These are phyloP conservation scores for Trichosurus vulpecula DNA, from an alignment of 2,797 vertebrate species.

Conservation along the genomic window DNA sequence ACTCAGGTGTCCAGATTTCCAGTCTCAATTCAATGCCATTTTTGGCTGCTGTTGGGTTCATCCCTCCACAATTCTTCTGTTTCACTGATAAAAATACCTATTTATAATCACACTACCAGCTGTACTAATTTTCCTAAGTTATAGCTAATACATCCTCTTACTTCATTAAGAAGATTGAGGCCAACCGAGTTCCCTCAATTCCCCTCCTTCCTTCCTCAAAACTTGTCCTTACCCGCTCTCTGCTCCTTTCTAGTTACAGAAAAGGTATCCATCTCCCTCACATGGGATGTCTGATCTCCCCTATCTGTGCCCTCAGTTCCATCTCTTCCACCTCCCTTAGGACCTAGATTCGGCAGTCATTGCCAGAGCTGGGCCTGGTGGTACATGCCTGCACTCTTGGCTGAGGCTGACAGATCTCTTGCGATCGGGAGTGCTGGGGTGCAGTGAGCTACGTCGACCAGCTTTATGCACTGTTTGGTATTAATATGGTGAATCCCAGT, in stretches of 20 bases:
- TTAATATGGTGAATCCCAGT: neutral
- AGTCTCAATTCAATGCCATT: neutral
- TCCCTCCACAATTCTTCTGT: neutral
- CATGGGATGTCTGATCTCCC: neutral
- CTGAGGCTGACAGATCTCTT: neutral
- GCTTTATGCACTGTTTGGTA: neutral
- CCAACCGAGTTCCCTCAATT: neutral
- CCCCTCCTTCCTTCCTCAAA: neutral
- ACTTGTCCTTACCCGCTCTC: neutral
- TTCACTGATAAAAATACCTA: neutral
- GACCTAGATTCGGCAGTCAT: neutral
- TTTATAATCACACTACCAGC: neutral
- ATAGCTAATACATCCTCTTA: neutral
- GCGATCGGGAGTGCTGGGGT: neutral
- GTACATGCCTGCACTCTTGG: neutral
- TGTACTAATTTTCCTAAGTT: neutral
- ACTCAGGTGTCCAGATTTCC: neutral
- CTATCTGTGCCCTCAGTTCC: neutral
- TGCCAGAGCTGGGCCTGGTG: neutral
- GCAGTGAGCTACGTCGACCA: neutral
- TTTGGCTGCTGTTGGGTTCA: neutral
- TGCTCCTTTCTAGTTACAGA: neutral
- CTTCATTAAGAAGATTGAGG: neutral
- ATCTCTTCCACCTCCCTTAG: neutral
- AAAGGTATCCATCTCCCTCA: neutral